These are phyloP conservation scores for Vimba vimba DNA, from an alignment of 2,113 vertebrate species.

Conservation along the genomic window DNA sequence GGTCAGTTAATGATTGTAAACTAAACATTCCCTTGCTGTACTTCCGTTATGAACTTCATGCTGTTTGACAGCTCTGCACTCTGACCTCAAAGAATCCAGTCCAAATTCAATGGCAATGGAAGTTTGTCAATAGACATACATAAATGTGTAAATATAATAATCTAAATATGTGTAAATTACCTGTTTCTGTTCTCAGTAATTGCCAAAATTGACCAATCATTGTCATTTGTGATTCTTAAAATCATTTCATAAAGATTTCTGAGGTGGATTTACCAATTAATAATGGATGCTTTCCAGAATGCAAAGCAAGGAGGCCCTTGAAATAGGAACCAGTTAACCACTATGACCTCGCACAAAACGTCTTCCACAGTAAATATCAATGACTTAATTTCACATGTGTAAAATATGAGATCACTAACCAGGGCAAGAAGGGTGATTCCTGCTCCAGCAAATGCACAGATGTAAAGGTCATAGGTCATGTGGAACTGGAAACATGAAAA, in stretches of 20 bases:
- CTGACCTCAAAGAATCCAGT: background rate
- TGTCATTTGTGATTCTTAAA: background rate
- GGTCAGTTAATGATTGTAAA: background rate
- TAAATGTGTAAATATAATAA: background rate
- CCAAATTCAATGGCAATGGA: background rate
- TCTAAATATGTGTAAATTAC: background rate
- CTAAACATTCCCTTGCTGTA: constrained; percentile 20
- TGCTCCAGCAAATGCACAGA: constrained; percentile 92
- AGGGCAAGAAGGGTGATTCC: constrained; percentile 90
- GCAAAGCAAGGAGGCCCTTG: background rate
- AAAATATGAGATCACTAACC: constrained; percentile 78
- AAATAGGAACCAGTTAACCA: background rate
- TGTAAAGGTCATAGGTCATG: constrained; percentile 94
- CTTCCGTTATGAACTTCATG: background rate
- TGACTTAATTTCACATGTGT: background rate
- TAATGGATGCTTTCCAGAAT: background rate
- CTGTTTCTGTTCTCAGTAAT: background rate
- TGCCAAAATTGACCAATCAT: background rate
- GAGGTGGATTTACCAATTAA: background rate
- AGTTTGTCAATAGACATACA: background rate
- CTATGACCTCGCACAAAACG: background rate
- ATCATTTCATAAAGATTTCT: background rate
- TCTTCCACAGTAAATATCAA: background rate
- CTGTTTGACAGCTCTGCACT: constrained; percentile 11
- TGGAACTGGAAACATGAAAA: constrained; percentile 83